Evolutionary conservation across 1,140 invertebrate genomes (phyloP).

Genomic region (Drosophila cardini): DNA sequence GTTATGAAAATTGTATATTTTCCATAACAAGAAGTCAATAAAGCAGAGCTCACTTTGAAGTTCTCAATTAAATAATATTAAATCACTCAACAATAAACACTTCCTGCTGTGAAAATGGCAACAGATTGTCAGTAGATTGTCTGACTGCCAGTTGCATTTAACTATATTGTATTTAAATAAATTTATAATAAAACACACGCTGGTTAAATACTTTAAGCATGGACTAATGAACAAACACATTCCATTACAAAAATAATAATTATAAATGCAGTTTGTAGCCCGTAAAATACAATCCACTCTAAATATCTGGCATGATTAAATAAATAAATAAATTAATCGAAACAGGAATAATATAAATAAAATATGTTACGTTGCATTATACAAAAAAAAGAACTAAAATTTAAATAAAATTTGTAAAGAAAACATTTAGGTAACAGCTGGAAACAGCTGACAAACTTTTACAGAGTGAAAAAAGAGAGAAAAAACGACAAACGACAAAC

Average conservation of each 20-base stretch:
- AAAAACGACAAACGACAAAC: neutral
- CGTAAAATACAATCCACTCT: neutral
- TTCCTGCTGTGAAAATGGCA: constrained; percentile 29
- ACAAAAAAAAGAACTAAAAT: no score
- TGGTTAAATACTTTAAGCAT: neutral
- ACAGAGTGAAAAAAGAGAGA: neutral
- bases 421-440: no score
- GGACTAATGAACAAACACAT: neutral
- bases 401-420: no score
- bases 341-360: no score
- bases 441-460: neutral
- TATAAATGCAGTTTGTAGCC: neutral
- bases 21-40: constrained; percentile 2
- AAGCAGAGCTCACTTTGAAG: neutral
- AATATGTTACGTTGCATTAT: no score
- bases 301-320: constrained; percentile 1
- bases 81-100: constrained; percentile 1
- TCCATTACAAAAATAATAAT: neutral
- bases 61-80: neutral
- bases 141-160: neutral
- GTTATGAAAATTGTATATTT: constrained; percentile 27
- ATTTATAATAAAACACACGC: neutral
- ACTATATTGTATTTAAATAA: neutral
- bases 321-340: no score
- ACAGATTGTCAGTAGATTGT: constrained; percentile 18